Evolutionary conservation across 2,113 vertebrate species (phyloP), one percentile per base, ranked within the genome.

Genomic region (Rhea pennata): DNA sequence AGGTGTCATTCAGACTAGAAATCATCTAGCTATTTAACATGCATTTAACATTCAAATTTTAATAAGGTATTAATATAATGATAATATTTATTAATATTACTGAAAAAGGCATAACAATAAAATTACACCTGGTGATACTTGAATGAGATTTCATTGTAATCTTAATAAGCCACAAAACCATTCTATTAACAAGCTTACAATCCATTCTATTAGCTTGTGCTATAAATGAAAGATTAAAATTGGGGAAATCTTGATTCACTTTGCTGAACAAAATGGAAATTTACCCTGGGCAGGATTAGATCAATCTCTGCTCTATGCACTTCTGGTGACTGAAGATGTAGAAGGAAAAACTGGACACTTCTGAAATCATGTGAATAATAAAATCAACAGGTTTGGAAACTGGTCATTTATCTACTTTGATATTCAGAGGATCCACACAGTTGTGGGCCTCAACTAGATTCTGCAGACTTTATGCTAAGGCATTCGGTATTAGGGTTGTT

Each of bases 181-280:
- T 39, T 29, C 21, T 23, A 65, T 65, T 31, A 39, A 22, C 62
- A 39, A 64, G 9, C 31, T 58, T 33, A 58, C 31, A 86, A 75
- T 54, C 40, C 31, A 6, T 79, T 95, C 50, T 86, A 79, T 90
- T 93, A 88, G 29, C 53, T 86, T 14, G 1, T 33, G 42, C 26
- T 56, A 73, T 26, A 73, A 87, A 87, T 26, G 59, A 85, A 91
- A 70, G 61, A 86, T 88, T 64, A 91, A 90, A 92, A 84, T 4
- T 42, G 6, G 23, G 14, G 67, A 54, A 46, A 29, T 19, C 84
- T 66, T 89, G 87, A 87, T 72, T 53, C 29, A 76, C 54, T 84
- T 85, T 80, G 58, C 71, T 70, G 67, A 91, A 79, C 56, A 79
- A 67, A 76, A 33, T 70, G 67, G 71, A 91, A 95, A 96, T 88